phyloP scores from a whole-genome alignment of 64 coral and sea anemone species.

The Exaiptasia diaphana region DNA sequence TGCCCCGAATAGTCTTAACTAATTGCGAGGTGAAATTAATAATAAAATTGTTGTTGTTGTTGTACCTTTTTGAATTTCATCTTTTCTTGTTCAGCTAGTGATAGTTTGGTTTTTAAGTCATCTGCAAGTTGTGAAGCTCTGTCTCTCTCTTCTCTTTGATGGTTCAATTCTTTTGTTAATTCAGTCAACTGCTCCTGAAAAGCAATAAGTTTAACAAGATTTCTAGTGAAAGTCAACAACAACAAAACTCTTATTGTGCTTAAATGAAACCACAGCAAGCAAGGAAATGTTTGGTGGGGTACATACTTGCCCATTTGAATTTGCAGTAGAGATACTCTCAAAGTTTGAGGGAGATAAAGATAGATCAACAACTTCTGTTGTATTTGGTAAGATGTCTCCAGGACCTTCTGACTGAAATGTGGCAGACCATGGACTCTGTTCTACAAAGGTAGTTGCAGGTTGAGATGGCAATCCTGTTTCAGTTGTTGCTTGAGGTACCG shows the following conservation, averaged over 20 bases:
- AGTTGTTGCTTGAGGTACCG: too few relatives aligned
- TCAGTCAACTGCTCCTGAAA: background rate
- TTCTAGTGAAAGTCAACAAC: background rate
- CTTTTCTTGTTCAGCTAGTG: constrained; percentile 42
- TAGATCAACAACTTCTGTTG: too few relatives aligned
- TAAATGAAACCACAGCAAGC: background rate
- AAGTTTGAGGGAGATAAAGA: too few relatives aligned
- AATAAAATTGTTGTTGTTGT: background rate
- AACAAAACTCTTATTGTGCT: background rate
- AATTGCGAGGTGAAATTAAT: background rate
- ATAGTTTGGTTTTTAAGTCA: constrained; percentile 34
- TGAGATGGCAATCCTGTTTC: background rate
- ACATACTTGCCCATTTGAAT: background rate
- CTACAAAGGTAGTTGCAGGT: too few relatives aligned
- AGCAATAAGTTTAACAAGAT: background rate
- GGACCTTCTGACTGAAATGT: too few relatives aligned
- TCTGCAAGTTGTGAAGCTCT: background rate
- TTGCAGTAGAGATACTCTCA: too few relatives aligned
- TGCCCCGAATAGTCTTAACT: background rate
- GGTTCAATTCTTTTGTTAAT: too few relatives aligned
- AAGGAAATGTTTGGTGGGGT: background rate
- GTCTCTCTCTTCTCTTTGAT: background rate
- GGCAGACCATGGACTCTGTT: too few relatives aligned
- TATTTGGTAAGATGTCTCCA: too few relatives aligned
- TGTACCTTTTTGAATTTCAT: constrained; percentile 2